Evolutionary conservation across 2,797 vertebrate species (phyloP).

Genomic region (Schizothorax lantsangensis): DNA sequence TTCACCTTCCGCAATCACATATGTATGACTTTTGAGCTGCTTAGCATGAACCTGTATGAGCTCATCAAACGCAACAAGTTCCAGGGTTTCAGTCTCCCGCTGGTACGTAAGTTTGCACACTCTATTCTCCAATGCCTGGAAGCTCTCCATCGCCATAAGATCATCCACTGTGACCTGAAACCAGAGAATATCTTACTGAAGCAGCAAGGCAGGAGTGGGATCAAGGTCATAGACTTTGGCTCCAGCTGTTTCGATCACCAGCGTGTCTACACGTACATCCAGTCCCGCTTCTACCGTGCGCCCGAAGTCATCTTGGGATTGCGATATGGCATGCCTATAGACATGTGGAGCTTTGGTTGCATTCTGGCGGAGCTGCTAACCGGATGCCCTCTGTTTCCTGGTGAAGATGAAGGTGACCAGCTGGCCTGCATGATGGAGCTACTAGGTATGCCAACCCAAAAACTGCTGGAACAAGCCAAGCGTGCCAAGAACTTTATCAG

Average conservation of each 20-base stretch:
- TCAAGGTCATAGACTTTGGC: slow-evolving; percentile 99
- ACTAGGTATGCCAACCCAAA: slow-evolving; percentile 92
- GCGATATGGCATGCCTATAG: slow-evolving; percentile 95
- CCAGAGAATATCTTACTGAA: slow-evolving; percentile 98
- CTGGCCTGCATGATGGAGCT: slow-evolving; percentile 97
- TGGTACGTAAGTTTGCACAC: slow-evolving; percentile 96
- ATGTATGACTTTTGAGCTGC: slow-evolving; percentile 97
- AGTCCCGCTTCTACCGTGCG: slow-evolving; percentile 96
- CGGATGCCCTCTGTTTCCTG: slow-evolving; percentile 94
- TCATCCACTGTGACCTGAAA: slow-evolving; percentile 99
- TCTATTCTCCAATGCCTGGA: slow-evolving; percentile 96
- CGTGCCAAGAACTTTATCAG: slow-evolving; percentile 96
- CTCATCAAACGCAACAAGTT: slow-evolving; percentile 99
- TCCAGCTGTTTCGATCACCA: slow-evolving; percentile 99
- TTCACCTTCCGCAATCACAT: slow-evolving; percentile 98
- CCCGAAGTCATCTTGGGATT: slow-evolving; percentile 95
- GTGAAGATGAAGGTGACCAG: slow-evolving; percentile 96
- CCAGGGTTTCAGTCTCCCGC: slow-evolving; percentile 93
- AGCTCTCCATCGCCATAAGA: slow-evolving; percentile 88
- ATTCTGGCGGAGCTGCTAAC: slow-evolving; percentile 96
- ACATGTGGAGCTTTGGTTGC: slow-evolving; percentile 99
- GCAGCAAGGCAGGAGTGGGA: slow-evolving; percentile 95
- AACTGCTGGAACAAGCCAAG: slow-evolving; percentile 93
- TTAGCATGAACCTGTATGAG: slow-evolving; percentile 98
- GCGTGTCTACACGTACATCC: slow-evolving; percentile 97